Percentiles rank a stretch among this genome's conserved stretches.
These are phyloP conservation scores for Oryzias woworae DNA, from an alignment of 2,113 vertebrate genomes.

Conservation along the genomic window DNA sequence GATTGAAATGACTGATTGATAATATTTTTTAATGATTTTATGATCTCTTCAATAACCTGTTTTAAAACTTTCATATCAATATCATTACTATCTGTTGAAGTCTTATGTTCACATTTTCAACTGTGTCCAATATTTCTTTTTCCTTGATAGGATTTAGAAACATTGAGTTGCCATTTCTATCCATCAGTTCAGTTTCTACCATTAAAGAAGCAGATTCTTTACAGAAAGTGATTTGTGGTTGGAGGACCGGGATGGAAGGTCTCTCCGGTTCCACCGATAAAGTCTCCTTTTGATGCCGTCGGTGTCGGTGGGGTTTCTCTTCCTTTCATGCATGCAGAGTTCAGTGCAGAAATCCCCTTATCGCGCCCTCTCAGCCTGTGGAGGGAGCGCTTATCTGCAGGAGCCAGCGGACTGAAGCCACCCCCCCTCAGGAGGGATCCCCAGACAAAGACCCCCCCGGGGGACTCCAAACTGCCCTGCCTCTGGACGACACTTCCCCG, in stretches of 20 bases:
- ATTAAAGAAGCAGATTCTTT: too few relatives aligned
- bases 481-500: slow-evolving; percentile 49
- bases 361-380: slow-evolving; percentile 87
- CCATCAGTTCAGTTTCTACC: too few relatives aligned
- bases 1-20: background rate
- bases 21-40: background rate
- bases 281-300: slow-evolving; percentile 63
- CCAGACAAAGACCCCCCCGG: slow-evolving; percentile 74
- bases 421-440: slow-evolving; percentile 77
- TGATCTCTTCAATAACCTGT: too few relatives aligned
- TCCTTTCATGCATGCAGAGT: slow-evolving; percentile 49
- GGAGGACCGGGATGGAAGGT: slow-evolving; percentile 44
- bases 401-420: slow-evolving; percentile 84
- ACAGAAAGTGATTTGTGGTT: slow-evolving; percentile 58
- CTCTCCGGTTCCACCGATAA: slow-evolving; percentile 69
- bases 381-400: slow-evolving; percentile 87
- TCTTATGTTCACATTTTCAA: too few relatives aligned
- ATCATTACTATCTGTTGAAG: too few relatives aligned
- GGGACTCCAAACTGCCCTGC: slow-evolving; percentile 61
- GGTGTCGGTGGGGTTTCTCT: slow-evolving; percentile 62
- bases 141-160: too few relatives aligned
- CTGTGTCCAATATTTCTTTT: too few relatives aligned
- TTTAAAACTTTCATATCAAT: too few relatives aligned
- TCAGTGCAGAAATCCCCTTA: slow-evolving; percentile 84
- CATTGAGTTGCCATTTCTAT: too few relatives aligned